Conservation (phyloP, 1,140 invertebrate genomes). For the Lepidotrigona ventralis region DNA sequence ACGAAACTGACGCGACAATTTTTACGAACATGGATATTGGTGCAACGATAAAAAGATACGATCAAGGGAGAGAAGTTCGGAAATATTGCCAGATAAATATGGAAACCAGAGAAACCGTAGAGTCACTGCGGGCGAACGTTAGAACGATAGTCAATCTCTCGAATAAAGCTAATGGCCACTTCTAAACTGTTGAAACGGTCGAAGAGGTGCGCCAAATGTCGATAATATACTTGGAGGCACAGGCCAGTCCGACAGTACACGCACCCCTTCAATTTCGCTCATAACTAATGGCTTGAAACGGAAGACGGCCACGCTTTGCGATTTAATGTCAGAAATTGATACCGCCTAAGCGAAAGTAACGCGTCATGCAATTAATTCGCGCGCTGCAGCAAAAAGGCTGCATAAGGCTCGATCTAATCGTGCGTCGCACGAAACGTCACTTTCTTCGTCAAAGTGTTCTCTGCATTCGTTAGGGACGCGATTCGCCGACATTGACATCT, state of each 20-base stretch:
- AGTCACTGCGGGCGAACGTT: slow-evolving; percentile 33
- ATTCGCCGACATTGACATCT: slow-evolving; percentile 46
- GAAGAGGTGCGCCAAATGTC: slow-evolving; percentile 64
- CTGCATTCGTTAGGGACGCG: slow-evolving; percentile 58
- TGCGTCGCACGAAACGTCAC: not conserved
- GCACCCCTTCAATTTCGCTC: slow-evolving; percentile 42
- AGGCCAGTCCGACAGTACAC: slow-evolving; percentile 35
- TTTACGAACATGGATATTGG: too few species aligned
- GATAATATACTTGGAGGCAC: slow-evolving; percentile 58
- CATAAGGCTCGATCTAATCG: slow-evolving; percentile 3
- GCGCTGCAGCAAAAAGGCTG: not conserved
- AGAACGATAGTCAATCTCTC: slow-evolving; percentile 59
- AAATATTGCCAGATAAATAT: not conserved
- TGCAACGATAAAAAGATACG: not conserved
- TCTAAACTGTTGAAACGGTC: slow-evolving; percentile 60
- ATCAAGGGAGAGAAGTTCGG: not conserved
- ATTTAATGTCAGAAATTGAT: slow-evolving; percentile 19
- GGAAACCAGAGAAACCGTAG: slow-evolving; percentile 30
- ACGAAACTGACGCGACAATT: too few species aligned
- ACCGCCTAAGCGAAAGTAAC: not conserved
- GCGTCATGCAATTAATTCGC: slow-evolving; percentile 29
- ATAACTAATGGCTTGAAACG: slow-evolving; percentile 38
- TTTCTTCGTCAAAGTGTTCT: not conserved
- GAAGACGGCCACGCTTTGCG: slow-evolving; percentile 16
- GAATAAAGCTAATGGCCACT: slow-evolving; percentile 64